Base-by-base conservation (phyloP, 2,113 vertebrate genomes). In the Lycocorax pyrrhopterus region DNA sequence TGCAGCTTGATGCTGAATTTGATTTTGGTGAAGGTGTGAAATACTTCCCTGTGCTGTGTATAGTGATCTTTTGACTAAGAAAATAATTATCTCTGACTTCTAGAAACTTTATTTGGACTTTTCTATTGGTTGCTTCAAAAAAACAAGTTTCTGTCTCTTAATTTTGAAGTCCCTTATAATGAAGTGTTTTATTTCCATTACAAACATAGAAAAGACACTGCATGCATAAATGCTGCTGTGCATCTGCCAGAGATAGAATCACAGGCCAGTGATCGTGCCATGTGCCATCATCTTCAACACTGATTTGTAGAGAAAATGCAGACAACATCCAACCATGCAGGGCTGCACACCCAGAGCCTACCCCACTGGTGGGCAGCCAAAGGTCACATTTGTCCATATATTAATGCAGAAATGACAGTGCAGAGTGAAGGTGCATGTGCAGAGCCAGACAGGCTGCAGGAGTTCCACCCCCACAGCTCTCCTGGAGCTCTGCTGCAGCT, bases 261-360 rank as follows among this genome's bases (percentile, higher is more conserved):
- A 1, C 55, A 12, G 19, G 85, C 15, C 84, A 25, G 33, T 2
- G 44, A 9, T 13, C 6, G 7, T 6, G 60, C 20, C 43, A 15
- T 2, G 2, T 6, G 80, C 56, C 60, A 13, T 30, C 2, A 60
- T 9, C 56, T 39, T 35, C 68, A 63, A 3, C 22, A 1, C 0
- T 25, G 74, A 7, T 73, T 59, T 37, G 30, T 2, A 63, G 49
- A 29, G 63, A 55, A 84, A 63, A 53, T 16, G 32, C 47, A 63
- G 73, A 44, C 51, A 27, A 4, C 4, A 37, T n/a, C 89, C 3
- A 29, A 0, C 26, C n/a, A 1, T 0, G 0, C 3, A 4, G 1
- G 11, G 56, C 56, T 51, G 72, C 52, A 9, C 23, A 14, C 0
- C 67, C 52, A 10, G 69, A 39, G 27, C 39, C 58, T 6, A 0